Evolutionary conservation across 2,113 vertebrate species (phyloP).

Genomic region (Butastur rufipennis): DNA sequence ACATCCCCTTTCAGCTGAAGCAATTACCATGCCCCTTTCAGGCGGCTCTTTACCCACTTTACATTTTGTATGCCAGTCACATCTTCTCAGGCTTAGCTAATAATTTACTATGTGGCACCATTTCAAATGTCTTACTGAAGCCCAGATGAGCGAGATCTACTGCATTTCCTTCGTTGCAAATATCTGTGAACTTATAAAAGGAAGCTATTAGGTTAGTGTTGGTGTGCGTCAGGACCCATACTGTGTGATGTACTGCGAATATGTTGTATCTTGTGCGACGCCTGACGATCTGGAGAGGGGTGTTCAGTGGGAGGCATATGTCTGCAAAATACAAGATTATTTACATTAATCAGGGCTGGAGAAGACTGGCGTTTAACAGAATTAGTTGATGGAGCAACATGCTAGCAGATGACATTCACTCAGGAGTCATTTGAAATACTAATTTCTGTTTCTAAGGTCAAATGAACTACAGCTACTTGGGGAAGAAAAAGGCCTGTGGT

Average conservation of each 20-base stretch:
- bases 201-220: neutral
- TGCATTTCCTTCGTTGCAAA: neutral
- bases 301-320: neutral
- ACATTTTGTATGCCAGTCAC: neutral
- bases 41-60: neutral
- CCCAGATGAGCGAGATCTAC: neutral
- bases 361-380: neutral
- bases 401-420: neutral
- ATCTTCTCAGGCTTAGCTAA: neutral
- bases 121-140: neutral
- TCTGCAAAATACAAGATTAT: neutral
- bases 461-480: neutral
- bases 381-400: neutral
- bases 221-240: neutral
- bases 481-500: neutral
- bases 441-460: neutral
- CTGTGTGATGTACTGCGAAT: neutral
- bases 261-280: neutral
- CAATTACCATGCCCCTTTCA: neutral
- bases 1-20: neutral
- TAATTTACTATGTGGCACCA: conserved; percentile 4
- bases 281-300: neutral
- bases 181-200: neutral
- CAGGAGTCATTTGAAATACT: neutral
- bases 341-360: neutral